Conservation (phyloP, 2,113 vertebrate genomes). For the Taurulus bubalis region DNA sequence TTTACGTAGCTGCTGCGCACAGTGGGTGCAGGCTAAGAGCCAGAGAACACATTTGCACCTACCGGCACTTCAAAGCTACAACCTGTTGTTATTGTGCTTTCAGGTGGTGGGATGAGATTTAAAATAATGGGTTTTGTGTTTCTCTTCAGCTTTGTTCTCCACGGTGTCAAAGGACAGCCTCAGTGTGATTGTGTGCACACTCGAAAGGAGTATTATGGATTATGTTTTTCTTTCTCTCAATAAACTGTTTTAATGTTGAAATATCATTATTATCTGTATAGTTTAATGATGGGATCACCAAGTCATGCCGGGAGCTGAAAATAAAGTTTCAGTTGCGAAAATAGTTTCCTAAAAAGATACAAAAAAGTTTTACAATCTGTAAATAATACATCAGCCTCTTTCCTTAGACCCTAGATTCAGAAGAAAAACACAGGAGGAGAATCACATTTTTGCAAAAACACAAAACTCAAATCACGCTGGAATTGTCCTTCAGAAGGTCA, state of each 20-base stretch:
- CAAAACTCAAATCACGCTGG: neutral
- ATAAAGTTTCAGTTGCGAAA: neutral
- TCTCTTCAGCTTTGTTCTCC: constrained; percentile 11
- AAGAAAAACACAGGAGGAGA: neutral
- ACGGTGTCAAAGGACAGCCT: neutral
- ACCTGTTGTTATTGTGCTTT: constrained; percentile 5
- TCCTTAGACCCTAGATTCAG: neutral
- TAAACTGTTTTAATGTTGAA: neutral
- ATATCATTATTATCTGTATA: neutral
- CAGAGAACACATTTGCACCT: neutral
- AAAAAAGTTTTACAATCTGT: neutral
- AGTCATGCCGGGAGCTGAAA: neutral
- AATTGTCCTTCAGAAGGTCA: neutral
- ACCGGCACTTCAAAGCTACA: constrained; percentile 3
- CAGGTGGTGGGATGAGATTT: neutral
- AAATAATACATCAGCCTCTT: neutral
- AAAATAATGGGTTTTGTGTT: constrained; percentile 17
- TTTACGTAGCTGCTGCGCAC: neutral
- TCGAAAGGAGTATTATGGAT: neutral
- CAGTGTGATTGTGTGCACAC: neutral
- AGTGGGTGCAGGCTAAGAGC: neutral
- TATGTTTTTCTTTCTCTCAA: neutral
- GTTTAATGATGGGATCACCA: neutral
- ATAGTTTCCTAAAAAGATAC: neutral
- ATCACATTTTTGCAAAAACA: neutral